Percentiles rank a stretch among this genome's conserved stretches.
Conservation (phyloP, 1,140 invertebrate genomes). For the Andricus grossulariae region DNA sequence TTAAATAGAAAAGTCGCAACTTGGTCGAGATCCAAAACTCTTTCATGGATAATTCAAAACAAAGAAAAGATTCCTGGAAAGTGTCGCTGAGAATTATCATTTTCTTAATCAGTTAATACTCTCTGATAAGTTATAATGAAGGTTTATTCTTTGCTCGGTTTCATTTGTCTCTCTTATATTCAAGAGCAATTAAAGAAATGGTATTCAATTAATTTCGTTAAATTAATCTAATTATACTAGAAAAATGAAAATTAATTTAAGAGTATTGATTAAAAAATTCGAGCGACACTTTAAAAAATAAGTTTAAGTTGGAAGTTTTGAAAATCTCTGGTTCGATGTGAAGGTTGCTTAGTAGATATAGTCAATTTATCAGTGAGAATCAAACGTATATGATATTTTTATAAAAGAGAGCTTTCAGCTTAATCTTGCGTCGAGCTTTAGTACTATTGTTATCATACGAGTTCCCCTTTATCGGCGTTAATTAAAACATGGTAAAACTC, state of each 20-base stretch:
- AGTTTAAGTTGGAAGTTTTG: too few relatives aligned
- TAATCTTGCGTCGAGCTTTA: slow-evolving; percentile 11
- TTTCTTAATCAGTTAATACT: background rate
- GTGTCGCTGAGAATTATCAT: background rate
- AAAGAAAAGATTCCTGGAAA: slow-evolving; percentile 10
- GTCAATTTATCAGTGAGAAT: background rate
- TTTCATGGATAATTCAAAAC: background rate
- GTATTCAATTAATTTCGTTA: background rate
- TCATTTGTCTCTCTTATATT: background rate
- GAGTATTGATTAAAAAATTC: background rate
- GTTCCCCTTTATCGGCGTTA: slow-evolving; percentile 1
- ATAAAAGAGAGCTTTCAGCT: background rate
- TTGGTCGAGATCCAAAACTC: background rate
- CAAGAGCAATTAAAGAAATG: background rate
- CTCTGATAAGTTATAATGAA: background rate
- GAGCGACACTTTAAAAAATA: too few relatives aligned
- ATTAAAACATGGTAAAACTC: background rate
- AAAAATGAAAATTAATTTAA: background rate
- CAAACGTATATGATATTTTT: background rate
- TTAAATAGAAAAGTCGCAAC: slow-evolving; percentile 25
- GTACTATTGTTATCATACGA: background rate
- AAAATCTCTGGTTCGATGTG: slow-evolving; percentile 19
- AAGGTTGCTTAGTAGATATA: background rate
- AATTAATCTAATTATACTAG: too few relatives aligned
- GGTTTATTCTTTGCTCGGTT: background rate